phyloP scores from a whole-genome alignment of 2,888 invertebrate species.

The Cheilosia vernalis region DNA sequence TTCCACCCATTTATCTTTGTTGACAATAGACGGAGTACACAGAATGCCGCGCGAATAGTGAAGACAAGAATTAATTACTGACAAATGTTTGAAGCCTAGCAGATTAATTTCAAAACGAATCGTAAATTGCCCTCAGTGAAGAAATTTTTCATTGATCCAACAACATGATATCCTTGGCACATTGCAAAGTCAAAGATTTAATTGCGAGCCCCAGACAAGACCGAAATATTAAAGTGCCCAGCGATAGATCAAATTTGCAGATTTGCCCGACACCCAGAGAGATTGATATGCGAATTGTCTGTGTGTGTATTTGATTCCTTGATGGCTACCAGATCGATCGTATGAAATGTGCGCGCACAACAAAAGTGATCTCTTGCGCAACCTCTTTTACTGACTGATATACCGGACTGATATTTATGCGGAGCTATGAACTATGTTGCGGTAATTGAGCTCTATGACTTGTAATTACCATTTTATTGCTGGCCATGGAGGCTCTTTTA shows the following conservation, averaged over 20 bases:
- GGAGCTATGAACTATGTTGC: constrained; percentile 4
- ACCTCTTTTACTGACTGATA: background rate
- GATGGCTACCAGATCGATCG: constrained; percentile 66
- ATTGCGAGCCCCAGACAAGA: constrained; percentile 21
- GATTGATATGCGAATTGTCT: constrained; percentile 67
- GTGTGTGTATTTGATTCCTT: constrained; percentile 53
- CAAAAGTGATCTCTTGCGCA: constrained; percentile 53
- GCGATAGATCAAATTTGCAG: constrained; percentile 58
- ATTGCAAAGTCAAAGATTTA: constrained; percentile 52
- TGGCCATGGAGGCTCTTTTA: constrained; percentile 57
- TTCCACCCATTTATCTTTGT: constrained; percentile 44
- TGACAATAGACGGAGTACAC: constrained; percentile 27
- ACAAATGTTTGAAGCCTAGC: constrained; percentile 52
- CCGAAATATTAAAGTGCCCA: constrained; percentile 37
- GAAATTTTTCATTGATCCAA: constrained; percentile 29
- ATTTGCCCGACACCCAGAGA: constrained; percentile 6
- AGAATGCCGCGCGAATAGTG: background rate
- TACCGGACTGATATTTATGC: background rate
- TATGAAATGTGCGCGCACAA: constrained; percentile 16
- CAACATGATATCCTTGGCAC: constrained; percentile 67
- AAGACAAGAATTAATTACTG: constrained; percentile 72
- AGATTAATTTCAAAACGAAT: constrained; percentile 53
- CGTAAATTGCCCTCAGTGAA: constrained; percentile 35
- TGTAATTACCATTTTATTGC: constrained; percentile 74
- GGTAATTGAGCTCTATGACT: constrained; percentile 64